Conservation (phyloP, 2,888 invertebrate species). For the Dasysyrphus albostriatus region DNA sequence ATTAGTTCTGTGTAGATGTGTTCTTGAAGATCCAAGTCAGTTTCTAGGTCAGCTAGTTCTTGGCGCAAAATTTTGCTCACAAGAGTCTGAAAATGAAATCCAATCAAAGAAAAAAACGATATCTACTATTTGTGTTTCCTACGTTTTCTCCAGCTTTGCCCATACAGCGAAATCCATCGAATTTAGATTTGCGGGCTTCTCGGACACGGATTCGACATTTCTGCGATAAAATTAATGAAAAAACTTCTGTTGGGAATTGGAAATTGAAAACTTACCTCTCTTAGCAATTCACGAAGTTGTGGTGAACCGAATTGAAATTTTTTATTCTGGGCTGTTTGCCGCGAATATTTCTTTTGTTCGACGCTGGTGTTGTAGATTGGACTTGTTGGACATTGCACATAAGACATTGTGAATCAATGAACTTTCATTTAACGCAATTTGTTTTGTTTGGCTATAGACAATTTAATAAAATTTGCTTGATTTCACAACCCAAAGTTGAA, state of each 20-base stretch:
- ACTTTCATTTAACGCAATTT: background rate
- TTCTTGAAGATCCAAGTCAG: constrained; percentile 80
- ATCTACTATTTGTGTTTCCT: background rate
- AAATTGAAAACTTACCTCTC: constrained; percentile 78
- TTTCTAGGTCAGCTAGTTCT: constrained; percentile 80
- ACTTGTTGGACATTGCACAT: constrained; percentile 68
- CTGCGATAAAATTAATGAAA: constrained; percentile 72
- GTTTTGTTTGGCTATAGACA: background rate
- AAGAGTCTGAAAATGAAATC: constrained; percentile 42
- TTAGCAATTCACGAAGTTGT: constrained; percentile 80
- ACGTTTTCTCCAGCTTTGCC: constrained; percentile 59
- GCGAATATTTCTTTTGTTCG: constrained; percentile 80
- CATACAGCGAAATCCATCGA: constrained; percentile 77
- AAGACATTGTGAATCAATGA: background rate
- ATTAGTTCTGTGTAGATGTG: constrained; percentile 81
- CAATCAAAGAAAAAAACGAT: background rate
- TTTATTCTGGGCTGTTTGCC: constrained; percentile 80
- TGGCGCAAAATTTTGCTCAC: constrained; percentile 79
- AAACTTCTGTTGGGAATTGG: too few species aligned
- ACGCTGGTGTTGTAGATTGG: constrained; percentile 79
- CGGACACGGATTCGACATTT: constrained; percentile 81
- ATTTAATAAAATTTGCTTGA: background rate
- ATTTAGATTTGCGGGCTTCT: constrained; percentile 78
- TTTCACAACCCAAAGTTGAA: background rate
- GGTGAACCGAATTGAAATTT: constrained; percentile 79